Base-by-base conservation (phyloP, 2,888 invertebrate species). In the Drosophila antonietae region DNA sequence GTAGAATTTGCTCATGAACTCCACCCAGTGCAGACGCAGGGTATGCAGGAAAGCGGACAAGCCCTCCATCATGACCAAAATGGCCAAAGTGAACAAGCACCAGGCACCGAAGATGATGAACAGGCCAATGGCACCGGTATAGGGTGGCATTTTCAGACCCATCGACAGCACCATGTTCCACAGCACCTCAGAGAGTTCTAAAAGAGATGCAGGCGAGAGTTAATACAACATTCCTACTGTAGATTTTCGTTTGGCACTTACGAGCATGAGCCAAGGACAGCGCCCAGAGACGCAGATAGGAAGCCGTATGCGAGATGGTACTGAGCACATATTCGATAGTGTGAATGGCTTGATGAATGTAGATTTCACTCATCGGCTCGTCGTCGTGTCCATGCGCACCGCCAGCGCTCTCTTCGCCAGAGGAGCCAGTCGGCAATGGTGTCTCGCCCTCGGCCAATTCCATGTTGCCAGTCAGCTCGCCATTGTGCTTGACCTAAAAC, bases 31-130 rank as follows among this genome's bases (percentile, higher is more conserved):
- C 89, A 98, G 95, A 95, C 99, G 97, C 85, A 99, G 95, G 1
- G 99, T 99, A 93, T 99, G 99, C 81, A 99, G 94, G 94, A 99
- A 99, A 52, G 99, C 99, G 33, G 98, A 99, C 37, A 99, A 94
- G 1, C 99, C 99, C 94, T 99, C 99, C 99, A 99, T 99, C 91
- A 99, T 95, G 77, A 99, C 97, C 71, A 99, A 95, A 92, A 99
- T 98, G 88, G 97, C 97, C 65, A 99, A 94, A 0, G 99, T 99
- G 81, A 99, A 95, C 59, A 95, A 94, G 65, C 97, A 96, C 98
- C 99, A 99, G 90, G 96, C 95, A 70, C 95, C 96, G 94, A 99
- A 99, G 53, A 98, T 95, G 49, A 96, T 93, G 94, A 96, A 98
- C 61, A 98, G 93, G 66, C 96, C 94, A 69, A 98, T 94, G 56